Percentiles rank a stretch among this genome's conserved stretches.
phyloP scores from a whole-genome alignment of 1,140 invertebrate species.

The Elymnias hypermnestra region DNA sequence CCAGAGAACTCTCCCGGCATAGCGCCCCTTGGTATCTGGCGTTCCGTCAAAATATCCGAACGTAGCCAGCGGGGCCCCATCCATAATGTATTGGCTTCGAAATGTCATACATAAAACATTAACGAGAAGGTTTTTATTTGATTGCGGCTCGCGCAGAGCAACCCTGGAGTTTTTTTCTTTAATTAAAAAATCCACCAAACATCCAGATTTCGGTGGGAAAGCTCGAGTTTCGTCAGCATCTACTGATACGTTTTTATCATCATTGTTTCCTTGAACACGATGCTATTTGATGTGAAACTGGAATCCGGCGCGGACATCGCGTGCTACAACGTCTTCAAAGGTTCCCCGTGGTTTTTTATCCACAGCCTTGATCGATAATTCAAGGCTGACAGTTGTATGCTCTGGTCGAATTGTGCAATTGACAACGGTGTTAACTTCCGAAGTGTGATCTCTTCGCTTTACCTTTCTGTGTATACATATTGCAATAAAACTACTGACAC shows the following conservation, averaged over 20 bases:
- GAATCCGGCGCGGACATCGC: constrained; percentile 37
- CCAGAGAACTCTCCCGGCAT: constrained; percentile 37
- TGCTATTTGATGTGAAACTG: constrained; percentile 45
- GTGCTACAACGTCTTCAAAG: constrained; percentile 30
- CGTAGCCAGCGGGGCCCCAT: constrained; percentile 59
- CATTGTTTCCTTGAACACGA: constrained; percentile 39
- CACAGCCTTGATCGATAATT: constrained; percentile 34
- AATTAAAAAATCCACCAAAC: constrained; percentile 59
- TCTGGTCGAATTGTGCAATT: constrained; percentile 7
- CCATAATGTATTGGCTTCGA: constrained; percentile 62
- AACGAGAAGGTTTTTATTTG: constrained; percentile 70
- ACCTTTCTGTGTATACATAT: too few species aligned
- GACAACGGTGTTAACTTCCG: constrained; percentile 2
- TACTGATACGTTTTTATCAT: constrained; percentile 42
- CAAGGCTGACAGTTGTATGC: constrained; percentile 25
- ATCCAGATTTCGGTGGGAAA: constrained; percentile 67
- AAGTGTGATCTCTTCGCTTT: constrained; percentile 4
- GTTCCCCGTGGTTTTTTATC: constrained; percentile 32
- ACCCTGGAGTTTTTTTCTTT: constrained; percentile 53
- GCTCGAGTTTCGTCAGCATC: constrained; percentile 36
- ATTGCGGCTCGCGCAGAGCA: constrained; percentile 47
- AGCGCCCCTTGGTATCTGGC: constrained; percentile 56
- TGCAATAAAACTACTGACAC: too few species aligned
- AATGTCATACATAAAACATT: constrained; percentile 70
- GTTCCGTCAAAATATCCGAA: constrained; percentile 63